Evolutionary conservation across 2,888 invertebrate species (phyloP), one percentile per base, ranked within the genome.

Genomic region (Drosophila niveifrons): DNA sequence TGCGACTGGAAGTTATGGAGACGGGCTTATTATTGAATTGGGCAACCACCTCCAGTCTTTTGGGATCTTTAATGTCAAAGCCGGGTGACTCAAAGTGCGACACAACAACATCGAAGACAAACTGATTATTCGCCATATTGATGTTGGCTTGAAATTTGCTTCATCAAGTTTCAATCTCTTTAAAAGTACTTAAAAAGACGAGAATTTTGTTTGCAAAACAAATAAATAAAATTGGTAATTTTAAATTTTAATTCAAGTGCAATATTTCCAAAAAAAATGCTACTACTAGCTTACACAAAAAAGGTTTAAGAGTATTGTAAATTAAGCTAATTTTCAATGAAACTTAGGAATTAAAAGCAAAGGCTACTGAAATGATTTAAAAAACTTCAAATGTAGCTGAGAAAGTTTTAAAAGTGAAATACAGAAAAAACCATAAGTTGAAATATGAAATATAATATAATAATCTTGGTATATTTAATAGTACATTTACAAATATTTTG

Each of bases 41-140:
- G 0, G 71, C 79, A 1, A 68, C 70, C 1, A 91, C 69, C 2
- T 70, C 23, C 1, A 91, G 58, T 2, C 56, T 59, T 0, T 50
- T 67, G 0, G 71, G 67, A 53, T 89, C 77, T 2, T 67, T 55
- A 8, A 79, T 63, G 4, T 39, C 3, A 0, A 63, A 29, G 1
- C 13, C 31, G 2, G 68, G 50, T 43, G 80, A 53, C 48, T 85
- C 82, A 1, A 90, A 72, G 28, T 81, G 75, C 1, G 85, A 77
- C 0, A 90, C 76, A 15, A 91, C 70, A 2, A 86, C 47, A 53
- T 91, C 90, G 6, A 91, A 85, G 9, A 88, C 53, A 63, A 85
- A 91, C 6, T 56, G 52, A 3, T 57, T 52, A 8, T 9, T 17
- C 3, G 53, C 31, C 68, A 72, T 75, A 6, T 51, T 58, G 36